Evolutionary conservation across 1,140 invertebrate species (phyloP), one percentile per base, ranked within the genome.

Genomic region (Thaumatotibia leucotreta): DNA sequence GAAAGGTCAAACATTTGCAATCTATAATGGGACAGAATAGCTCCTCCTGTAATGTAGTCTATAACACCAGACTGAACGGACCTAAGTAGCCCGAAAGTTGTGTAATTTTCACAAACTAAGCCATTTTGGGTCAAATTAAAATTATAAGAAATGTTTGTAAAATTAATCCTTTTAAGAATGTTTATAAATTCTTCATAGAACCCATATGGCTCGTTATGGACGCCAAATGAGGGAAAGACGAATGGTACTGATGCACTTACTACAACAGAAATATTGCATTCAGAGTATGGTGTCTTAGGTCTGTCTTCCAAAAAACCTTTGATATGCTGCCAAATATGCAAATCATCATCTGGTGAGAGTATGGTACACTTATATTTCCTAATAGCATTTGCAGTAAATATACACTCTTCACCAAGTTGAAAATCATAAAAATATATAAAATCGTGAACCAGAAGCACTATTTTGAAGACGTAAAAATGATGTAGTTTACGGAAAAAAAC

Each of bases 401-500:
- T 20, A 11, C 61, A 62, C 33, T 62, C 31, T 14, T 62, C 61
- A 11, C 27, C 32, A 33, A 33, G n/a, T 29, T 24, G 17, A 23
- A 62, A 62, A 35, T 62, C 31, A 33, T 62, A 62, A n/a, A 23
- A 10, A 62, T 22, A 62, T 17, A 35, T 17, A 31, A 23, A 11
- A 23, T 20, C 8, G 10, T 33, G 29, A 20, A 20, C 2, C 11
- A 62, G 31, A 17, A 62, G 29, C 9, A 62, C 29, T 11, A 24
- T 62, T 62, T 35, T 62, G 61, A 62, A 62, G 10, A 62, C 61
- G 17, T 62, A 62, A 17, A 35, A 20, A 31, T 31, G 6, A 62
- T 62, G 61, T 9, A 62, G 32, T 23, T 32, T 35, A 22, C 29
- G 9, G 22, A 33, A 62, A 33, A 35, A 20, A 62, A 22, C 8